Percentiles rank a stretch among this genome's conserved stretches.
These are phyloP conservation scores for Pygmarrhopalites habei DNA, from an alignment of 1,140 invertebrate genomes.

Conservation along the genomic window DNA sequence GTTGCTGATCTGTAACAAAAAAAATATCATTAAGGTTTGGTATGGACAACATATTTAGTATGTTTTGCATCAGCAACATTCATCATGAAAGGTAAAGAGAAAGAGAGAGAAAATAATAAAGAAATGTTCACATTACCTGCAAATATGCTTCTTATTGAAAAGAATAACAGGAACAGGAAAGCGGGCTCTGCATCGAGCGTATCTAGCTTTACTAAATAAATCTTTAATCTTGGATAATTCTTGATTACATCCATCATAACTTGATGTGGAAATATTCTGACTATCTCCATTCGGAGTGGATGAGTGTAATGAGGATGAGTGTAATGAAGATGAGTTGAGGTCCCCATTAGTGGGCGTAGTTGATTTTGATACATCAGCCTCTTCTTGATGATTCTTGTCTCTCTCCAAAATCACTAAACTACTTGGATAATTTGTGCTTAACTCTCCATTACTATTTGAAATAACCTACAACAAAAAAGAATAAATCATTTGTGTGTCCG, in stretches of 20 bases:
- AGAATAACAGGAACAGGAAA: constrained; percentile 74
- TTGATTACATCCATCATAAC: no score
- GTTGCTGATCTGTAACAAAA: constrained; percentile 53
- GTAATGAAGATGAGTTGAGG: no score
- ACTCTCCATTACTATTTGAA: constrained; percentile 58
- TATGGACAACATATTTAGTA: no score
- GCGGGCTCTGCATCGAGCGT: constrained; percentile 61
- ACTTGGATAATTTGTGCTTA: constrained; percentile 66
- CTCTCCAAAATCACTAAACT: neutral
- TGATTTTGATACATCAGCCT: no score
- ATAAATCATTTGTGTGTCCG: neutral
- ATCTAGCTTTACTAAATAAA: constrained; percentile 43
- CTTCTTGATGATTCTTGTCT: no score
- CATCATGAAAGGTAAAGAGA: neutral
- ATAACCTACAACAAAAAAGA: constrained; percentile 46
- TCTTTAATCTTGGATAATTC: constrained; percentile 35
- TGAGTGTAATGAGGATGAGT: no score
- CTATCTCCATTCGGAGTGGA: no score
- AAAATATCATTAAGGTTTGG: no score
- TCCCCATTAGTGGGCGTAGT: no score
- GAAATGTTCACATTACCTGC: constrained; percentile 49
- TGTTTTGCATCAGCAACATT: neutral
- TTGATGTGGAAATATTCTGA: no score
- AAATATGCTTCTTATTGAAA: constrained; percentile 65
- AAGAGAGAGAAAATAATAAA: no score